Evolutionary conservation across 2,113 vertebrate species (phyloP), one percentile per base, ranked within the genome.

Genomic region (Carassius gibelio): DNA sequence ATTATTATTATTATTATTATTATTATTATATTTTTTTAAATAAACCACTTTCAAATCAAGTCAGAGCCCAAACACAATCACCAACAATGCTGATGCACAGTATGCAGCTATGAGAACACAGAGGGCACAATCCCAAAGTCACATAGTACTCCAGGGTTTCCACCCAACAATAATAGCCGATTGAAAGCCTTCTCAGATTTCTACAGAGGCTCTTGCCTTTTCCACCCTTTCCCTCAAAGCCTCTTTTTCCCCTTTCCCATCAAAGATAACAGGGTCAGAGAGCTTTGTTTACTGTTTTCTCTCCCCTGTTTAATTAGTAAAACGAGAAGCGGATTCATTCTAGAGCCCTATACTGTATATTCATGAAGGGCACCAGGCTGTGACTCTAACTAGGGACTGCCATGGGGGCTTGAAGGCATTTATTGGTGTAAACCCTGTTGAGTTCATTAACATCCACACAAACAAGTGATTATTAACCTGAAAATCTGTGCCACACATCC

Each of bases 51-150:
- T 69, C 45, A 69, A 69, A 82, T 82, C 45, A 68, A 69, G 26
- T 50, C 80, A 82, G 80, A 64, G 59, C 78, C n/a, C 8, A 52
- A 82, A 69, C 45, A n/a, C 62, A 36, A 36, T 21, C 14, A 19
- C 19, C 69, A 71, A 34, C 19, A 17, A 55, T 69, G 80, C 64
- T 82, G 80, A 69, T 82, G 80, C 26, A 26, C 26, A 26, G 26
- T 82, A 36, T 86, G 81, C 79, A 36, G 81, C 81, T 81, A 45
- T 75, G 19, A 68, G 21, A 85, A 77, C 36, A 23, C 72, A 64
- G 90, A 93, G 92, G 91, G 90, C 89, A 89, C 55, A 86, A 74
- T 88, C 74, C 86, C 89, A 93, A 88, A 89, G 91, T 93, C 90
- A 89, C 75, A 45, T 1, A 42, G 50, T 79, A 66, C 81, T 91